A percentile compares a stretch with the other conserved stretches of the same genome.
Conservation (phyloP, 2,888 invertebrate species). For the Podabrus alpinus region DNA sequence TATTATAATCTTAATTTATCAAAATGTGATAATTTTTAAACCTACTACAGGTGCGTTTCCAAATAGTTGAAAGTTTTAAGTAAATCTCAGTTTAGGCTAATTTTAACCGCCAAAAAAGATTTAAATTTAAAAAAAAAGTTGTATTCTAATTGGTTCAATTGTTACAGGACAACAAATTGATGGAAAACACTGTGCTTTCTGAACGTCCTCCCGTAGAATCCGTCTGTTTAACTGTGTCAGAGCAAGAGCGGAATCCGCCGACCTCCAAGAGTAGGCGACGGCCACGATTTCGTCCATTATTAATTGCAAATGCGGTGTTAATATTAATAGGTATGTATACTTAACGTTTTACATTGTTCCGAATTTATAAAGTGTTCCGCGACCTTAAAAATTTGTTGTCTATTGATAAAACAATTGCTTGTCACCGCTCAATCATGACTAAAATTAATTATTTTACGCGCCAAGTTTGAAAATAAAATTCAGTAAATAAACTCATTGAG, state of each 20-base stretch:
- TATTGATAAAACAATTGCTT: background rate
- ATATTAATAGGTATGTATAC: slow-evolving; percentile 41
- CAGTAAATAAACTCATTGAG: background rate
- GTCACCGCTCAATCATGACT: background rate
- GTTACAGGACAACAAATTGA: slow-evolving; percentile 50
- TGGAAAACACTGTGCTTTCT: slow-evolving; percentile 47
- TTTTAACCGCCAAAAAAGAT: background rate
- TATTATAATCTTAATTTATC: background rate
- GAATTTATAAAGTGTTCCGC: background rate
- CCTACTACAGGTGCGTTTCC: background rate
- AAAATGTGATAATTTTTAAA: background rate
- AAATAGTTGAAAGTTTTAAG: background rate
- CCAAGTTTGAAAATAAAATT: background rate
- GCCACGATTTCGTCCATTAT: slow-evolving; percentile 34
- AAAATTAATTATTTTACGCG: background rate
- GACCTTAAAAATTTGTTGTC: background rate
- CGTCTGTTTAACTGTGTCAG: slow-evolving; percentile 33
- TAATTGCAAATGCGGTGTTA: slow-evolving; percentile 38
- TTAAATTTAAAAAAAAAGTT: background rate
- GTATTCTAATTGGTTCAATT: slow-evolving; percentile 1
- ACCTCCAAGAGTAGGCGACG: slow-evolving; percentile 29
- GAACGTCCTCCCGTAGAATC: slow-evolving; percentile 33
- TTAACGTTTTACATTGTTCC: background rate
- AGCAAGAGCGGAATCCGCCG: slow-evolving; percentile 32
- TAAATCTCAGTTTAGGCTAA: background rate